Evolutionary conservation across 2,888 invertebrate species (phyloP).

Genomic region (Tineola bisselliella): DNA sequence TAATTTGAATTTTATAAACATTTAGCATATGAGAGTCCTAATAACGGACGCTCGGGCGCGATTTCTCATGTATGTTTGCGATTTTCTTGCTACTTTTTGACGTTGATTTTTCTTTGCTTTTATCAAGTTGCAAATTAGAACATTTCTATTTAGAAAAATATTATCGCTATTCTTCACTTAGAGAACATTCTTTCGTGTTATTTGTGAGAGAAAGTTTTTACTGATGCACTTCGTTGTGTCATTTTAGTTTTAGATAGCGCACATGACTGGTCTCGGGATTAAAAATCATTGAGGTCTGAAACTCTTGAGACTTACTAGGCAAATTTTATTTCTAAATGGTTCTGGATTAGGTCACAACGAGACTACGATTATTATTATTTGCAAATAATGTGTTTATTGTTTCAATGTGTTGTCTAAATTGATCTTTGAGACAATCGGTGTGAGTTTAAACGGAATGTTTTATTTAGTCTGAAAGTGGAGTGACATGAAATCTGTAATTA

Average conservation of each 20-base stretch:
- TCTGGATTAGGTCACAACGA: background rate
- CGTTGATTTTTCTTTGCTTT: background rate
- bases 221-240: background rate
- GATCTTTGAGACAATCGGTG: background rate
- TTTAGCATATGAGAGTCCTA: background rate
- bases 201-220: background rate
- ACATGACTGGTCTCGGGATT: slow-evolving; percentile 4
- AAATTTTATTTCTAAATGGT: background rate
- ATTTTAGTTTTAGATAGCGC: background rate
- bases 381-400: background rate
- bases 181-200: background rate
- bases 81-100: background rate
- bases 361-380: background rate
- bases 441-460: slow-evolving; percentile 1
- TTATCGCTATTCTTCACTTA: background rate
- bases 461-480: background rate
- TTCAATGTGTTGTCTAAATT: background rate
- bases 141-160: background rate
- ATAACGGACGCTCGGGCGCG: too few species aligned
- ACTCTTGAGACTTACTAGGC: background rate
- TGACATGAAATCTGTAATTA: slow-evolving; percentile 4
- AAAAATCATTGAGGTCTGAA: background rate
- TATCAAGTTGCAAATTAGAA: background rate
- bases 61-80: background rate
- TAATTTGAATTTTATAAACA: background rate